A percentile compares a stretch with the other conserved stretches of the same genome.
phyloP scores from a whole-genome alignment of 1,140 invertebrate genomes.

The Colletes gigas region DNA sequence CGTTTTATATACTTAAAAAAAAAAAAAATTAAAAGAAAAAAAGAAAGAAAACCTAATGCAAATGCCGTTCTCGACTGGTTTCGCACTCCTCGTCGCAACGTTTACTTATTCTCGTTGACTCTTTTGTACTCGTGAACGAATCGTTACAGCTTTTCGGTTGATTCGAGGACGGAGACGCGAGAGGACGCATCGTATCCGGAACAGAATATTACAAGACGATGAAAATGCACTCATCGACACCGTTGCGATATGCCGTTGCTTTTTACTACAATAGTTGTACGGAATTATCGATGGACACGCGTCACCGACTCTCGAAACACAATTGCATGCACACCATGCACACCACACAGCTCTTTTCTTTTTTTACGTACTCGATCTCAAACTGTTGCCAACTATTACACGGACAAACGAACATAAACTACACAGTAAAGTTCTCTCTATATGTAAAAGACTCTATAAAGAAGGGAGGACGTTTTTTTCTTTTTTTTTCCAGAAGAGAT shows the following conservation, averaged over 20 bases:
- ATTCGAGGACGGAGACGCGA: slow-evolving; percentile 11
- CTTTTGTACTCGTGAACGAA: background rate
- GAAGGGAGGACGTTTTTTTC: no score
- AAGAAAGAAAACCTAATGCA: slow-evolving; percentile 17
- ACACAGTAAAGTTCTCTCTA: background rate
- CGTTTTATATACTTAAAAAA: slow-evolving; percentile 28
- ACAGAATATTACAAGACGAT: background rate
- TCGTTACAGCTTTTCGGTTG: background rate
- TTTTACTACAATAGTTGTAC: background rate
- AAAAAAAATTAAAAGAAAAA: slow-evolving; percentile 37
- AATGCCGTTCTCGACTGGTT: slow-evolving; percentile 8
- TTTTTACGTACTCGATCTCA: no score
- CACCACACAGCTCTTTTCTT: no score
- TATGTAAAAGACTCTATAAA: no score
- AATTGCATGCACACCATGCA: no score
- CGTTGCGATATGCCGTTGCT: slow-evolving; percentile 29
- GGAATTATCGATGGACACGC: background rate
- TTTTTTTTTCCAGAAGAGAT: no score
- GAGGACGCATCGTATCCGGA: background rate
- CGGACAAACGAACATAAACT: background rate
- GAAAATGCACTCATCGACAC: background rate
- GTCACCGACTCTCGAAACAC: background rate
- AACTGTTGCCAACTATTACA: background rate
- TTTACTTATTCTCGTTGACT: background rate
- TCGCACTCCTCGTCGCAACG: background rate